phyloP scores from a whole-genome alignment of 1,140 invertebrate species.

The Musca domestica region DNA sequence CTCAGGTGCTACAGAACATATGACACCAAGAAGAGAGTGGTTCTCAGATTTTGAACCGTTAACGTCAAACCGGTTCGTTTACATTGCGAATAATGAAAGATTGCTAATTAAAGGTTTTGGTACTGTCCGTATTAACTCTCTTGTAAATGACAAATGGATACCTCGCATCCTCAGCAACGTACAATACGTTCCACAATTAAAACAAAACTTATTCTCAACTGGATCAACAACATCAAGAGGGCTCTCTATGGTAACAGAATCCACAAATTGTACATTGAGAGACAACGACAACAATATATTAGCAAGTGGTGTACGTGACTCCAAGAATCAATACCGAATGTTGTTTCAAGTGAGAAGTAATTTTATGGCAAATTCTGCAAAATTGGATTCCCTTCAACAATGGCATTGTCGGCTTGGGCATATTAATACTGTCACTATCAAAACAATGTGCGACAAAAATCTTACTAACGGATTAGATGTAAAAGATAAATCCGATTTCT shows the following conservation, averaged over 20 bases:
- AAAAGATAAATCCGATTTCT: constrained; percentile 22
- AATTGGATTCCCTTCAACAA: constrained; percentile 27
- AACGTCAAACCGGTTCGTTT: constrained; percentile 26
- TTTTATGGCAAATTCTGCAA: constrained; percentile 15
- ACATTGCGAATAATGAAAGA: constrained; percentile 29
- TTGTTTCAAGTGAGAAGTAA: not conserved
- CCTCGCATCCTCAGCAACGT: constrained; percentile 32
- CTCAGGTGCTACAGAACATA: constrained; percentile 33
- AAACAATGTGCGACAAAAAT: constrained; percentile 28
- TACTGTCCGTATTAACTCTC: constrained; percentile 29
- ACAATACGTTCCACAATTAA: constrained; percentile 30
- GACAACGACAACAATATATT: constrained; percentile 25
- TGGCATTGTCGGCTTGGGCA: constrained; percentile 38
- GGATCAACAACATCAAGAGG: constrained; percentile 33
- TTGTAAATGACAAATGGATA: constrained; percentile 28
- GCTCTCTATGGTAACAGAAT: constrained; percentile 31
- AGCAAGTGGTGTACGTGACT: constrained; percentile 26
- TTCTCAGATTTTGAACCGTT: constrained; percentile 26
- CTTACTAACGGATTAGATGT: constrained; percentile 21
- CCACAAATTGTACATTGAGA: constrained; percentile 26
- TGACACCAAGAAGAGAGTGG: constrained; percentile 34
- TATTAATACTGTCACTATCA: constrained; percentile 31
- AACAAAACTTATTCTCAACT: constrained; percentile 37
- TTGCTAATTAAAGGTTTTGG: constrained; percentile 27
- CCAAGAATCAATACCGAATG: not conserved